Evolutionary conservation across 2,113 vertebrate genomes (phyloP).

Genomic region (Rhinogobius similis): DNA sequence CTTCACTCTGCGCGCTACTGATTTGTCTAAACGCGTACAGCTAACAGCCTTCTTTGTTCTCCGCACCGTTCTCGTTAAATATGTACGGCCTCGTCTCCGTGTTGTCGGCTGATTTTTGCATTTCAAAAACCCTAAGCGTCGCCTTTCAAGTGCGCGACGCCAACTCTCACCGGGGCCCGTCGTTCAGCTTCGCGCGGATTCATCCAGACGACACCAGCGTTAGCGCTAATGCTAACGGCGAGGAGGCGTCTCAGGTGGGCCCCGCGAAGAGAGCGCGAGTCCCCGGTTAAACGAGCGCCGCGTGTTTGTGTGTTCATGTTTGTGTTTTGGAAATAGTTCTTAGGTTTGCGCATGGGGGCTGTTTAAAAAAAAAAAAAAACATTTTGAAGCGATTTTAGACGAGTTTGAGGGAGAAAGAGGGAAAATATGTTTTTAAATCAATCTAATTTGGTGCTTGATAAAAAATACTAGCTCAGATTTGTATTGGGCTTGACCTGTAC

Average conservation of each 20-base stretch:
- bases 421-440: too few relatives aligned
- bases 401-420: too few relatives aligned
- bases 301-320: neutral
- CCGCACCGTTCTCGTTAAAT: slow-evolving; percentile 1
- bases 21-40: neutral
- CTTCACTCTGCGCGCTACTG: neutral
- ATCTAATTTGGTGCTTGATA: too few relatives aligned
- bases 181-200: too few relatives aligned
- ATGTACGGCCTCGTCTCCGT: neutral
- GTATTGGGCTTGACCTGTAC: too few relatives aligned
- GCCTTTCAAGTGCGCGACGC: neutral
- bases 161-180: neutral
- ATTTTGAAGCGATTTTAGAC: too few relatives aligned
- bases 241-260: neutral
- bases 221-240: neutral
- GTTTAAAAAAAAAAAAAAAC: too few relatives aligned
- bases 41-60: neutral
- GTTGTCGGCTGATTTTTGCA: neutral
- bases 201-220: too few relatives aligned
- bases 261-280: neutral
- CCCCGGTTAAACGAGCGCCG: neutral
- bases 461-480: too few relatives aligned
- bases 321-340: neutral
- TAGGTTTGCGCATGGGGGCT: too few relatives aligned
- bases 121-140: slow-evolving; percentile 11